phyloP scores from a whole-genome alignment of 2,888 invertebrate species.

The Lithophane socia region DNA sequence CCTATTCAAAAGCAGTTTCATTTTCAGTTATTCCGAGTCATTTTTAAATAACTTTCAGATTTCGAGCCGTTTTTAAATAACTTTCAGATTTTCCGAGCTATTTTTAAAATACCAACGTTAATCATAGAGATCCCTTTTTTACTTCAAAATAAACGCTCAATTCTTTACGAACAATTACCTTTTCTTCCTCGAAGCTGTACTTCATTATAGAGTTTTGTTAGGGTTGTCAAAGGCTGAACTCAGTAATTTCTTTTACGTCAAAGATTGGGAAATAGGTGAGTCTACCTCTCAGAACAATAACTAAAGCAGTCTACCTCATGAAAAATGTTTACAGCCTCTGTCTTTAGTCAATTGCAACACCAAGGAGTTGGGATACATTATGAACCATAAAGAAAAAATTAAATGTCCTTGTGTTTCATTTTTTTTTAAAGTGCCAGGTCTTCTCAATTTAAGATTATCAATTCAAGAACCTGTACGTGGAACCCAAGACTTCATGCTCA shows the following conservation, averaged over 20 bases:
- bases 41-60: neutral
- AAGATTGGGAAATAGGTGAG: too few species aligned
- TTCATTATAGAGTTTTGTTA: slow-evolving; percentile 46
- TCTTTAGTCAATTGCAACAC: neutral
- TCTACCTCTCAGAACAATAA: too few species aligned
- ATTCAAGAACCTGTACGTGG: too few species aligned
- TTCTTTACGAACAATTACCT: slow-evolving; percentile 54
- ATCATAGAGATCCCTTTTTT: slow-evolving; percentile 13
- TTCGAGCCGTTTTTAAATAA: neutral
- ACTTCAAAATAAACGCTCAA: slow-evolving; percentile 44
- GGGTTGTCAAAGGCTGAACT: slow-evolving; percentile 33
- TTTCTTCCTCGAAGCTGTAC: slow-evolving; percentile 27
- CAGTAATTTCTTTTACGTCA: neutral
- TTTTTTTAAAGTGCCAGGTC: too few species aligned
- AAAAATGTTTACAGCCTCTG: neutral
- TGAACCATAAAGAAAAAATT: too few species aligned
- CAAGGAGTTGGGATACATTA: too few species aligned
- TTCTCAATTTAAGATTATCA: too few species aligned
- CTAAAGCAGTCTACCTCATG: neutral
- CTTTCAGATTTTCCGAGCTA: neutral
- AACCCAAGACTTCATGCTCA: too few species aligned
- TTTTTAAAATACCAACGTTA: slow-evolving; percentile 18
- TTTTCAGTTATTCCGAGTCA: neutral
- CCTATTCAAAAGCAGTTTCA: neutral
- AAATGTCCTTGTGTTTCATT: too few species aligned